A percentile compares a stretch with the other conserved stretches of the same genome.
These are phyloP conservation scores for Lasioglossum zephyrum DNA, from an alignment of 2,888 invertebrate genomes.

Conservation along the genomic window DNA sequence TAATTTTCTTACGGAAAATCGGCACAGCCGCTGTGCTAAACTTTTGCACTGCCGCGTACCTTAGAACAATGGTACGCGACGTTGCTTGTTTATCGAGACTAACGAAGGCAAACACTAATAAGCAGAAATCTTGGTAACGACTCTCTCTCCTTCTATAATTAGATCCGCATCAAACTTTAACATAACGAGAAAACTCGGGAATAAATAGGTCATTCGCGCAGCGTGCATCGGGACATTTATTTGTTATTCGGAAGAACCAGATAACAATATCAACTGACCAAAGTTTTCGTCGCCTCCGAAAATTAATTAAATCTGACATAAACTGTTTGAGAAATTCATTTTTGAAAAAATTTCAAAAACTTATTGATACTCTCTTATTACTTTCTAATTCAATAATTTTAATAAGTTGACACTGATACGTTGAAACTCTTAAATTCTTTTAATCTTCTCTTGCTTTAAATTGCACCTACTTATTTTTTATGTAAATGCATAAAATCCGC, in stretches of 20 bases:
- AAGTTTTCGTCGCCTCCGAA: not conserved
- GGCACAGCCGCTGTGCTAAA: conserved; percentile 13
- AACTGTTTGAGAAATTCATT: not conserved
- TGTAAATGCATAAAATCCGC: no score
- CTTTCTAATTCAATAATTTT: no score
- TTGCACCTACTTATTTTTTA: no score
- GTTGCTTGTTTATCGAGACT: conserved; percentile 48
- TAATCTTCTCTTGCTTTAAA: no score
- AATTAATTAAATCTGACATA: not conserved
- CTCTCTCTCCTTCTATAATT: conserved; percentile 48
- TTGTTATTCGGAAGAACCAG: conserved; percentile 7
- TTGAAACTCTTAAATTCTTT: no score
- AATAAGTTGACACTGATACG: no score
- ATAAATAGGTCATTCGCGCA: conserved; percentile 45
- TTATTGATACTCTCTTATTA: no score
- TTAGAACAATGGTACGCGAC: conserved; percentile 47
- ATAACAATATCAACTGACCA: not conserved
- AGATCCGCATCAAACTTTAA: conserved; percentile 52
- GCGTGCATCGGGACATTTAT: conserved; percentile 38
- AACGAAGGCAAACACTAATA: conserved; percentile 56
- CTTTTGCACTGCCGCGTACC: conserved; percentile 19
- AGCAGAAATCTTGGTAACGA: conserved; percentile 57
- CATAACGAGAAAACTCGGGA: conserved; percentile 57
- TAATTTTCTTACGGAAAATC: conserved; percentile 32
- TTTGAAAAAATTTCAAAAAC: no score